These are phyloP conservation scores for Cetoscarus ocellatus DNA, from an alignment of 2,797 vertebrate genomes.

Conservation along the genomic window DNA sequence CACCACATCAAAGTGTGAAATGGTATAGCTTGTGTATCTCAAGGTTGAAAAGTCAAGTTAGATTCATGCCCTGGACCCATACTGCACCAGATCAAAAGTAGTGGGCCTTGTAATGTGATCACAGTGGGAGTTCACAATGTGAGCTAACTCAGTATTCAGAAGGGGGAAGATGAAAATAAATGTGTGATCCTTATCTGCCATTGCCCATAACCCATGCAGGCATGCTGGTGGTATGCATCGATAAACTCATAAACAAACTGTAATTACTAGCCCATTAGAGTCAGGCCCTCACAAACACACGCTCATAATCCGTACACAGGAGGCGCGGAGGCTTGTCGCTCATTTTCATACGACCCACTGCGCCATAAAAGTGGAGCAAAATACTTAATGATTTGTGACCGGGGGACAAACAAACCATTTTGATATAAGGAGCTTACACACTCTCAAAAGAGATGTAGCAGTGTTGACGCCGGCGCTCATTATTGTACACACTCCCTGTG, in stretches of 20 bases:
- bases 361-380: constrained; percentile 76
- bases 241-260: constrained; percentile 86
- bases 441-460: constrained; percentile 74
- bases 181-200: constrained; percentile 76
- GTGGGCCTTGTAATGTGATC: constrained; percentile 75
- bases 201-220: constrained; percentile 77
- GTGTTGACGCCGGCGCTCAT: constrained; percentile 56
- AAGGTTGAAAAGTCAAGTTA: constrained; percentile 71
- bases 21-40: constrained; percentile 47
- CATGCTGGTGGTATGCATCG: constrained; percentile 80
- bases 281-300: constrained; percentile 78
- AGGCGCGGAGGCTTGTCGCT: constrained; percentile 77
- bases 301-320: constrained; percentile 81
- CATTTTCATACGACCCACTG: constrained; percentile 78
- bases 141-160: constrained; percentile 66
- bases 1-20: constrained; percentile 68
- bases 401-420: constrained; percentile 79
- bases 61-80: constrained; percentile 64
- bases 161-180: constrained; percentile 57
- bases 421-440: constrained; percentile 79
- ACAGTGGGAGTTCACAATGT: constrained; percentile 77
- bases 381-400: constrained; percentile 83
- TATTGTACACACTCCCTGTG: constrained; percentile 43
- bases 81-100: constrained; percentile 73
- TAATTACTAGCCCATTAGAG: constrained; percentile 85